Evolutionary conservation across 2,797 vertebrate genomes (phyloP).

Genomic region (Cynopterus sphinx): DNA sequence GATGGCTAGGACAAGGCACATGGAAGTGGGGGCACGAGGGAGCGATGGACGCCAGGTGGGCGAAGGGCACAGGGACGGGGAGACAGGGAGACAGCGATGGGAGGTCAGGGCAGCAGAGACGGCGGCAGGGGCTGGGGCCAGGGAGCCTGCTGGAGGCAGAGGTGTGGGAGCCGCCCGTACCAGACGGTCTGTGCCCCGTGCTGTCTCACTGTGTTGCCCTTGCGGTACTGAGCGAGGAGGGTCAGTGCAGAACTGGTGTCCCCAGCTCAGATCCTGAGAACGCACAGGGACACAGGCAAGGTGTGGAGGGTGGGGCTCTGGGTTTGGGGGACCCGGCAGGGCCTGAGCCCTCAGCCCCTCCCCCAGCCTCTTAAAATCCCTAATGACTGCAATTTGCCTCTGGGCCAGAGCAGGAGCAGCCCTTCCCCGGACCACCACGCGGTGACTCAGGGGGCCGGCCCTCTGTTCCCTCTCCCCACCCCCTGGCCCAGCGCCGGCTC

Average conservation of each 20-base stretch:
- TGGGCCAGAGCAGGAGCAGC: not conserved
- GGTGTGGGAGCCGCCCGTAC: fast-evolving
- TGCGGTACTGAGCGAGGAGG: not conserved
- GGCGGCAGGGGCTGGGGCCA: fast-evolving
- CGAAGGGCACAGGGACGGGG: not conserved
- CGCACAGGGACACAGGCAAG: not conserved
- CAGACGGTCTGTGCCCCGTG: too few relatives aligned
- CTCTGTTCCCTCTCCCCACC: not conserved
- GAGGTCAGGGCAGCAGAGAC: not conserved
- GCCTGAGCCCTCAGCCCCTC: not conserved
- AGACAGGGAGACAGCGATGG: not conserved
- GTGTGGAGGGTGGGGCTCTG: not conserved
- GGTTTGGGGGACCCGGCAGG: not conserved
- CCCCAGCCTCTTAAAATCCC: slow-evolving; percentile 65
- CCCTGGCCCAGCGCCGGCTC: not conserved
- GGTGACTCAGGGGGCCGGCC: slow-evolving; percentile 44
- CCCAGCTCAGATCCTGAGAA: not conserved
- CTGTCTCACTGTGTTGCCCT: not conserved
- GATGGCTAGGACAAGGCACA: too few relatives aligned
- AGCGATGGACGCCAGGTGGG: fast-evolving
- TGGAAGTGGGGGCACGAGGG: not conserved
- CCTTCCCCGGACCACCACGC: not conserved
- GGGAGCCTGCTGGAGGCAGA: fast-evolving
- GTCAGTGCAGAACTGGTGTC: not conserved
- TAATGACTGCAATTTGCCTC: slow-evolving; percentile 63